Conservation (phyloP, 2,113 vertebrate species). For the Parus major region DNA sequence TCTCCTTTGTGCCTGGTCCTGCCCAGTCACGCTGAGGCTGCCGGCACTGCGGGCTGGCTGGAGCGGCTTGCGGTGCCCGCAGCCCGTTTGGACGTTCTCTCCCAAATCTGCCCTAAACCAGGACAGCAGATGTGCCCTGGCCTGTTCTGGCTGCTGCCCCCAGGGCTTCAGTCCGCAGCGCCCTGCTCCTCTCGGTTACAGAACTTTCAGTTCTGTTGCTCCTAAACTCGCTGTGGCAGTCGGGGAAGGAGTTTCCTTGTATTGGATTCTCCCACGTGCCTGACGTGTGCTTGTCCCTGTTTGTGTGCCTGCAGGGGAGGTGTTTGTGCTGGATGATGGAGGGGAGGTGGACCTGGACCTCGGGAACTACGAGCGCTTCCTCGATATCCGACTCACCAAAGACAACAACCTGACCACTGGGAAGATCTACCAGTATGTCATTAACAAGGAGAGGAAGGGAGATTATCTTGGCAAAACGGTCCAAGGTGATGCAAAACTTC, state of each 20-base stretch:
- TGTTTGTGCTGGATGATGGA: constrained; percentile 95
- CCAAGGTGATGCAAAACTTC: constrained; percentile 80
- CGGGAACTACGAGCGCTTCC: constrained; percentile 96
- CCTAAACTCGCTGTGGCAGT: not conserved
- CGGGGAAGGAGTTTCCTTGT: not conserved
- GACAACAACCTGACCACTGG: constrained; percentile 98
- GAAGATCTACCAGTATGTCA: constrained; percentile 96
- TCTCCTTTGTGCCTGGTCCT: not conserved
- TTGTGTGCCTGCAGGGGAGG: constrained; percentile 80
- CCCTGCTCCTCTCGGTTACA: accelerated
- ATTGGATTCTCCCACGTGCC: accelerated
- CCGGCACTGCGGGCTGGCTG: accelerated
- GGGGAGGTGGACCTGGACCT: constrained; percentile 97
- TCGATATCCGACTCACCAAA: constrained; percentile 92
- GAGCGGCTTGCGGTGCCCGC: accelerated
- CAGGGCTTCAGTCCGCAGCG: accelerated
- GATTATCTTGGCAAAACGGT: constrained; percentile 97
- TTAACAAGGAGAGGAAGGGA: constrained; percentile 95
- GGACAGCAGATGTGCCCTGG: too few species aligned
- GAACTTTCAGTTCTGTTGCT: not conserved
- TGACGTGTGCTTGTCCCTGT: not conserved
- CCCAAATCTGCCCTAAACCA: too few species aligned
- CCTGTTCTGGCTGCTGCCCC: not conserved
- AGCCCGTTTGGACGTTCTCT: not conserved
- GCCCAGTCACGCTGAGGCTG: not conserved